phyloP scores from a whole-genome alignment of 2,113 vertebrate genomes.

The Rissa tridactyla region DNA sequence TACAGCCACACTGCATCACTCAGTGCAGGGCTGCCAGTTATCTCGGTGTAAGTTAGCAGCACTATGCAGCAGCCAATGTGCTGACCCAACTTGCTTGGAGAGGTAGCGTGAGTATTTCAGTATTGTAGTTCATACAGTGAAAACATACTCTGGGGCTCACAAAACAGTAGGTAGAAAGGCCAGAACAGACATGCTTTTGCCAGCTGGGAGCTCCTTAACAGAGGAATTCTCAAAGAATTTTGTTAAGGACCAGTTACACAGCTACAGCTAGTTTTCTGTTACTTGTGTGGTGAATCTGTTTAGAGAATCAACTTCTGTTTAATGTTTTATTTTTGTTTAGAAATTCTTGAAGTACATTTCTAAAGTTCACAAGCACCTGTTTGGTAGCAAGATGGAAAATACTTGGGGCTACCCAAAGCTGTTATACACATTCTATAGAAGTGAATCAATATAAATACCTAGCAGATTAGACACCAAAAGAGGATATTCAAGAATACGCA shows the following conservation, averaged over 20 bases:
- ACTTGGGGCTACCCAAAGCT: not conserved
- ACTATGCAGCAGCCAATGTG: not conserved
- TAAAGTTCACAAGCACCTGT: not conserved
- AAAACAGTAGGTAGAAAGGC: not conserved
- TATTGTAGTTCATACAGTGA: not conserved
- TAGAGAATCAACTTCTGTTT: not conserved
- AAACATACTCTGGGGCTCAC: not conserved
- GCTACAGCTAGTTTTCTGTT: not conserved
- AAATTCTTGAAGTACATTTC: not conserved
- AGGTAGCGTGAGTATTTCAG: not conserved
- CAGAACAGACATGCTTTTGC: not conserved
- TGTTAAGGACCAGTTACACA: not conserved
- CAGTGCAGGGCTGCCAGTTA: not conserved
- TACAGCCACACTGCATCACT: not conserved
- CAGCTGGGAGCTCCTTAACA: not conserved
- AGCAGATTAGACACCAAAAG: not conserved
- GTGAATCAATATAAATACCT: not conserved
- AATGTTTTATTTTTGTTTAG: not conserved
- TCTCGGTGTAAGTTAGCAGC: not conserved
- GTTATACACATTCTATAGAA: not conserved
- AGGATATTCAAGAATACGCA: not conserved
- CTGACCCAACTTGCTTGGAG: not conserved
- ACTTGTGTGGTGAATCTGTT: not conserved
- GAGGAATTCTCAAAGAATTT: not conserved
- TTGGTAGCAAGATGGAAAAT: not conserved